Percentiles rank a stretch among this genome's conserved stretches.
Conservation (phyloP, 2,888 invertebrate species). For the Hanleya hanleyi region DNA sequence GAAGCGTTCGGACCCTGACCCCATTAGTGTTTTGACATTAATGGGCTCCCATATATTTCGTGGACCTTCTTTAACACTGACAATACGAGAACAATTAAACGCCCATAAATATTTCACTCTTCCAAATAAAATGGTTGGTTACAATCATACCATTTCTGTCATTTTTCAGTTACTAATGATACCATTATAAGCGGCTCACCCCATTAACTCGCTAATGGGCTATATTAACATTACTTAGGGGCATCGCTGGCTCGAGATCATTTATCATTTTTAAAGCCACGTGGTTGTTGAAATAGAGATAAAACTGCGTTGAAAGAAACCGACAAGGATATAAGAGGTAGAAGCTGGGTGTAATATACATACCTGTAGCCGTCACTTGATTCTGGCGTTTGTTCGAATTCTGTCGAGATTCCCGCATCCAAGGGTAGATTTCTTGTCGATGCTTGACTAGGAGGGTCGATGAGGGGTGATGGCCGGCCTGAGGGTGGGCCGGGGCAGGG, state of each 20-base stretch:
- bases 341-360: neutral
- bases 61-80: neutral
- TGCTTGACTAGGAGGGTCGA: neutral
- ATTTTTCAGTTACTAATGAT: conserved; percentile 5
- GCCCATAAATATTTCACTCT: neutral
- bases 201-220: neutral
- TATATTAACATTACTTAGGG: conserved; percentile 10
- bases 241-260: neutral
- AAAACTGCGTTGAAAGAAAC: neutral
- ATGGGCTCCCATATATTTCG: neutral
- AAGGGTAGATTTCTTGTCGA: conserved; percentile 59
- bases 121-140: neutral
- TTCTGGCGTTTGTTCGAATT: conserved; percentile 44
- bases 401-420: conserved; percentile 67
- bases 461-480: conserved; percentile 23
- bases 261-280: neutral
- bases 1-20: neutral
- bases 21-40: neutral
- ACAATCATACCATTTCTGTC: neutral
- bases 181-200: neutral
- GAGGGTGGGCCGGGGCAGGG: conserved; percentile 28
- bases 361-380: neutral
- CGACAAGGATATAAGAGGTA: neutral
- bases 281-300: neutral
- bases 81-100: neutral